phyloP scores from a whole-genome alignment of 2,797 vertebrate species.

The Acipenser transmontanus region DNA sequence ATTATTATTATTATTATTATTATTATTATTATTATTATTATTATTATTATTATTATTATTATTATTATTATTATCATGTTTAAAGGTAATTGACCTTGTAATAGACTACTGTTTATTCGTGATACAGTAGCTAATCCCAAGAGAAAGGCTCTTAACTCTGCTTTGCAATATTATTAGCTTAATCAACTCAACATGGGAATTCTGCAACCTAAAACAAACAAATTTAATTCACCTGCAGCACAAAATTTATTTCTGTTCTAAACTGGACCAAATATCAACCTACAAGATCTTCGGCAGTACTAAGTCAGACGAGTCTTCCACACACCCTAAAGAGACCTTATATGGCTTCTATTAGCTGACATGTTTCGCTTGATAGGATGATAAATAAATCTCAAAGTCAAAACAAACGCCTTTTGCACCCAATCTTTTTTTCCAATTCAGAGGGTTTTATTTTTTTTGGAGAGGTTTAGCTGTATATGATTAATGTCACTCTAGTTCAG shows the following conservation, averaged over 20 bases:
- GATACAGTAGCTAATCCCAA: neutral
- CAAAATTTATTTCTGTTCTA: neutral
- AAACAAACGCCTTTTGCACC: constrained; percentile 1
- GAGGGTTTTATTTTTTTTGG: neutral
- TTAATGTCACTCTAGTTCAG: neutral
- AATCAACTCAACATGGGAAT: constrained; percentile 37
- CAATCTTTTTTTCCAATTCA: neutral
- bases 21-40: no score
- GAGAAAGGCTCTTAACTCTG: constrained; percentile 19
- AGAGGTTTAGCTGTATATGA: neutral
- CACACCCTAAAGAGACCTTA: neutral
- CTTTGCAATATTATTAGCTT: constrained; percentile 22
- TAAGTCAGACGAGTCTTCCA: neutral
- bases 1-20: no score
- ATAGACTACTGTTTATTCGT: neutral
- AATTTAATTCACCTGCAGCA: constrained; percentile 29
- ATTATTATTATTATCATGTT: no score
- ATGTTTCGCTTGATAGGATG: neutral
- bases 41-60: no score
- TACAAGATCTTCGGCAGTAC: neutral
- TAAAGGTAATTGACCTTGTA: no score
- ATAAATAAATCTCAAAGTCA: neutral
- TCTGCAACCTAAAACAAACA: constrained; percentile 30
- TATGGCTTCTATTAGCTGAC: neutral
- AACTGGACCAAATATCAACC: neutral